Base-by-base conservation (phyloP, 2,113 vertebrate species). In the Collichthys lucidus region DNA sequence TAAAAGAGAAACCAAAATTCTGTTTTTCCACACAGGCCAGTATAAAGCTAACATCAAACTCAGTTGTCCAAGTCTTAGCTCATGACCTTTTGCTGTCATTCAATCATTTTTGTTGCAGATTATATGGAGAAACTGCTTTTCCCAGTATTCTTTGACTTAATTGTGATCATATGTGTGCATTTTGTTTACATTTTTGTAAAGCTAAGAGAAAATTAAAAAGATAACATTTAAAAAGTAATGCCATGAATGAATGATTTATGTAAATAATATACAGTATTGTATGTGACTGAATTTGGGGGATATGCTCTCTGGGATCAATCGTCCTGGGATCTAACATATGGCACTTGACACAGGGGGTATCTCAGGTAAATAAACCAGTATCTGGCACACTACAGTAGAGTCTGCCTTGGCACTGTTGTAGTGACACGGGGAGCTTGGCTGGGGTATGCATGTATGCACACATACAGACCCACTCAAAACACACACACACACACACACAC, bases 351-450 rank as follows among this genome's bases (percentile, higher is more conserved):
- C 77, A 80, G 94, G 93, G 84, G 89, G 95, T 61, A 74, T 78
- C 89, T 90, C 87, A 92, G 93, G 95, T 97, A 96, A 96, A 97
- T 96, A 96, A 96, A 96, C 94, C 95, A 94, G 91, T 87, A 92
- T 94, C 93, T 94, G 91, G 90, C 91, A 92, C 88, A 84, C 83
- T 92, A 91, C 89, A 92, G 92, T 79, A 80, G 87, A 91, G 84
- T 90, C 84, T 92, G 89, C 70, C 80, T 92, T 94, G 92, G 91
- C 90, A 91, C 65, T 19, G 74, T 53, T 82, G 79, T 64, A 56
- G 64, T 79, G 82, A 82, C 86, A 86, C 8, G 79, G 90, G 77
- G 92, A 91, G 80, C 74, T 83, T 81, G 91, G 88, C 89, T 84
- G 79, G 77, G 29, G 29, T 76, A 64, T 70, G 63, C 70, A 79